These are phyloP conservation scores for Bergia sp. DNA, from an alignment of 92 coral and sea anemone species.

Conservation along the genomic window DNA sequence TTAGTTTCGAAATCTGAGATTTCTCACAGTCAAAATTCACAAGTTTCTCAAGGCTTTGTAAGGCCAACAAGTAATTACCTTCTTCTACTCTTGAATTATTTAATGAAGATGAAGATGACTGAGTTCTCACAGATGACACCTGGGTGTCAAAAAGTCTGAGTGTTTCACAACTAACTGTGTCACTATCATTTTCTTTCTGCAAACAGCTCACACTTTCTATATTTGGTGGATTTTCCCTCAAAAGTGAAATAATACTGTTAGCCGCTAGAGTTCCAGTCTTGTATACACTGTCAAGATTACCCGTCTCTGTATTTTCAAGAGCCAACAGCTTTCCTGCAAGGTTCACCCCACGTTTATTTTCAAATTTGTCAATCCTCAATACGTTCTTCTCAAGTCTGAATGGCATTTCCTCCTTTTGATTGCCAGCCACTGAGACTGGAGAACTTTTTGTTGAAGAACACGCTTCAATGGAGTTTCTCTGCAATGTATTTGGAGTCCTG, in stretches of 20 bases:
- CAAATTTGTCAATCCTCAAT: constrained; percentile 4
- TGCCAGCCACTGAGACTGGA: background rate
- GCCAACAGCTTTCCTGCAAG: constrained; percentile 70
- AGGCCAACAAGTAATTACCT: background rate
- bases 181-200: constrained; percentile 35
- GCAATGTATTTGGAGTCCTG: constrained; percentile 32
- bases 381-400: constrained; percentile 5
- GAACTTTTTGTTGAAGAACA: background rate
- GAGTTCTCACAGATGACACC: constrained; percentile 14
- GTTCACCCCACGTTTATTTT: constrained; percentile 44
- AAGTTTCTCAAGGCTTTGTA: constrained; percentile 38
- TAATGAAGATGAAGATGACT: background rate
- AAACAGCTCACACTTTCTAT: background rate
- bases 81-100: constrained; percentile 4
- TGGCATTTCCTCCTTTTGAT: constrained; percentile 5
- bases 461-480: background rate
- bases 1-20: background rate
- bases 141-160: constrained; percentile 63
- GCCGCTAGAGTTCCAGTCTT: constrained; percentile 37
- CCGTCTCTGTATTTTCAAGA: constrained; percentile 54
- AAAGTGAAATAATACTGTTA: constrained; percentile 69
- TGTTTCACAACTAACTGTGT: constrained; percentile 38
- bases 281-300: constrained; percentile 24
- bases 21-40: constrained; percentile 7
- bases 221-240: constrained; percentile 33